These are phyloP conservation scores for Dinocampus coccinellae DNA, from an alignment of 2,888 invertebrate genomes.

Conservation along the genomic window DNA sequence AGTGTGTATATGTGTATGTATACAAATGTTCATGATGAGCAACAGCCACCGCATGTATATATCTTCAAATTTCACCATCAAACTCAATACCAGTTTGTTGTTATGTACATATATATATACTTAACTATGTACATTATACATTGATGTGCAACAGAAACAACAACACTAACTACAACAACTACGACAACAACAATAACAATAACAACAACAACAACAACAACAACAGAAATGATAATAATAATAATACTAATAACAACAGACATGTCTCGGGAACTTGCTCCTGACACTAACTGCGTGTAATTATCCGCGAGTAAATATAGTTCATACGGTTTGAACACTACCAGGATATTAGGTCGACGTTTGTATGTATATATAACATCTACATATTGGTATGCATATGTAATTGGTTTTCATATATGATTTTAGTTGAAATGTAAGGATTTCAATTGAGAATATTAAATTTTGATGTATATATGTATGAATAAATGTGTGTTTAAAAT, in stretches of 20 bases:
- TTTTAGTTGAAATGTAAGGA: not conserved
- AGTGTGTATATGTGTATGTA: not conserved
- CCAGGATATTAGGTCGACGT: not conserved
- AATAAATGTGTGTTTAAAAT: not conserved
- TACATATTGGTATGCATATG: not conserved
- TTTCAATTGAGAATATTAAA: not conserved
- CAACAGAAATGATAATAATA: not conserved
- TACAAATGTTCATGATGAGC: not conserved
- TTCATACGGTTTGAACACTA: not conserved
- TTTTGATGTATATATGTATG: not conserved
- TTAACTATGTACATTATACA: not conserved
- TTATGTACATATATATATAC: not conserved
- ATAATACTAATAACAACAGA: slow-evolving; percentile 1
- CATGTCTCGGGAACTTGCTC: not conserved
- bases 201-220: slow-evolving; percentile 3
- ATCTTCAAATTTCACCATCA: not conserved
- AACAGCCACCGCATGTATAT: not conserved
- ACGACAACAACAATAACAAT: too few species aligned
- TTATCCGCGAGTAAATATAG: not conserved
- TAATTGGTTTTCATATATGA: not conserved
- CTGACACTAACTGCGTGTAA: slow-evolving; percentile 16
- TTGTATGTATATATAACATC: not conserved
- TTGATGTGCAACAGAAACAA: not conserved
- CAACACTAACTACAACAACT: too few species aligned
- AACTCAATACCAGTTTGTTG: not conserved